Conservation (phyloP, 2,113 vertebrate species). For the Pseudorasbora parva region DNA sequence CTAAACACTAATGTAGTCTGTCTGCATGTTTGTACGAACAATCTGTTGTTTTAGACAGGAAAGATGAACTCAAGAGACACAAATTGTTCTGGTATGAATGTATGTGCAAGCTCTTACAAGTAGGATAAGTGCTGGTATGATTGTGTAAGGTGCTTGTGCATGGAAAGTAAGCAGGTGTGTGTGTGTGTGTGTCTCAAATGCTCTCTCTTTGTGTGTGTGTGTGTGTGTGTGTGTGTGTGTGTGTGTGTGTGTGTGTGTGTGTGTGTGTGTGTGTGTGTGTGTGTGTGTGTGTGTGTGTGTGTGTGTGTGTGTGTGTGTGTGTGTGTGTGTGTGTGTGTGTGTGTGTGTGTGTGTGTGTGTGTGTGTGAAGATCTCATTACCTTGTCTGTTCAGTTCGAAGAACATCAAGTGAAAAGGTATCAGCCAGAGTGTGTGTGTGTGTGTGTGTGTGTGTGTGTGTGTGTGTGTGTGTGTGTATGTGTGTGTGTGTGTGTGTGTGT, state of each 20-base stretch:
- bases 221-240: not conserved
- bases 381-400: not conserved
- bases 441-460: too few relatives aligned
- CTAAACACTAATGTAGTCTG: not conserved
- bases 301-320: not conserved
- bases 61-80: not conserved
- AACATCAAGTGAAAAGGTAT: conserved; percentile 9
- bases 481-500: too few relatives aligned
- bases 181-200: not conserved
- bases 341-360: not conserved
- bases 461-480: too few relatives aligned
- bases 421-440: not conserved
- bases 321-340: not conserved
- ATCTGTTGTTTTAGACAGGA: conserved; percentile 8
- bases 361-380: not conserved
- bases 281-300: conserved; percentile 11
- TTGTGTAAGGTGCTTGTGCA: conserved; percentile 20
- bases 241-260: conserved; percentile 1
- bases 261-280: not conserved
- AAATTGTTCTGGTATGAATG: not conserved
- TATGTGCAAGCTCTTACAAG: conserved; percentile 35
- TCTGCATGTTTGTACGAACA: not conserved
- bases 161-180: not conserved
- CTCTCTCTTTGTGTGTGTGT: not conserved
- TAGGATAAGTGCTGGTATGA: not conserved